phyloP scores from a whole-genome alignment of 2,888 invertebrate species.

The Cerastis rubricosa region DNA sequence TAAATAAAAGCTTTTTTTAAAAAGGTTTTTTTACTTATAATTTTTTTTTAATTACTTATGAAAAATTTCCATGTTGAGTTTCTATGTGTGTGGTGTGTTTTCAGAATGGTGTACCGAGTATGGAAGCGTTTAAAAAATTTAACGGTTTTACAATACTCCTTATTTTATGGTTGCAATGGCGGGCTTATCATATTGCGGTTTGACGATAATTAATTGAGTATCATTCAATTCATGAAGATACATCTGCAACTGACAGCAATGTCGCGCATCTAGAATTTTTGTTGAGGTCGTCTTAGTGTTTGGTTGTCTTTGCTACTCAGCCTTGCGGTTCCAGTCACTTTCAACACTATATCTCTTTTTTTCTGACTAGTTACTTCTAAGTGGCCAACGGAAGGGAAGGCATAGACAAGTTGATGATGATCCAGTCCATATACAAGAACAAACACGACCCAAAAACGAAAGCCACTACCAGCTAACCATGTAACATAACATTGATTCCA shows the following conservation, averaged over 20 bases:
- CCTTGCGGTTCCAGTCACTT: not conserved
- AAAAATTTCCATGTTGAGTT: no score
- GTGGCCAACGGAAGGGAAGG: not conserved
- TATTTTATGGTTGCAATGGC: no score
- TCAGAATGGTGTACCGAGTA: no score
- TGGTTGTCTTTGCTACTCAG: not conserved
- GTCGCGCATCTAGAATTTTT: not conserved
- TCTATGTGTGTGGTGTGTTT: no score
- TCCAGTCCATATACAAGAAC: not conserved
- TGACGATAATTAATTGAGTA: not conserved
- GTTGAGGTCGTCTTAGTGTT: not conserved
- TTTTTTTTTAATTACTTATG: no score
- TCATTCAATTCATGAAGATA: not conserved
- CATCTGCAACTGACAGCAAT: not conserved
- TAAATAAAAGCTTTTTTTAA: no score
- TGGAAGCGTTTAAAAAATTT: no score
- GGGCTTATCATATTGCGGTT: not conserved
- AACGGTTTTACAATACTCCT: no score
- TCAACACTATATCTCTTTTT: not conserved
- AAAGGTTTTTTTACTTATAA: no score
- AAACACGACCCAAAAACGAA: not conserved
- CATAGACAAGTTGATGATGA: not conserved
- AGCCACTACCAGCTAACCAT: not conserved
- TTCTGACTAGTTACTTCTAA: not conserved
- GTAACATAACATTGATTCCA: conserved; percentile 4